These are phyloP conservation scores for Melipona quadrifasciata DNA, from an alignment of 1,140 invertebrate genomes.

Conservation along the genomic window DNA sequence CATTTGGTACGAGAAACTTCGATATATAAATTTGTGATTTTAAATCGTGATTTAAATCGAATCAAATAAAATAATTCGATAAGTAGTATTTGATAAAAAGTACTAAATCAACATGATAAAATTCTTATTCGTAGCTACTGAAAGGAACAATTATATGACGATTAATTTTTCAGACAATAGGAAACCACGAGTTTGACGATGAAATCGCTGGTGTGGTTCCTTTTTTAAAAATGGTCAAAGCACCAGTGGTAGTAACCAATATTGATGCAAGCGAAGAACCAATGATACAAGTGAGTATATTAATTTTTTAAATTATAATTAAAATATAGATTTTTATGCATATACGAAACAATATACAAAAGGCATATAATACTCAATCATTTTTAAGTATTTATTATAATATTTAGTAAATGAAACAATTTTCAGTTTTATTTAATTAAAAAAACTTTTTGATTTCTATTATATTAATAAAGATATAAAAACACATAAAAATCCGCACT, in stretches of 20 bases:
- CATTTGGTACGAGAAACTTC: background rate
- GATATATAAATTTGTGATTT: background rate
- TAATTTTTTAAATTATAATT: background rate
- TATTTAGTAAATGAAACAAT: too few relatives aligned
- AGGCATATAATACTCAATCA: too few relatives aligned
- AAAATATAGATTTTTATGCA: too few relatives aligned
- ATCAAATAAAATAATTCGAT: background rate
- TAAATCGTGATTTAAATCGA: background rate
- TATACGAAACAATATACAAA: too few relatives aligned
- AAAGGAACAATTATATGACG: background rate
- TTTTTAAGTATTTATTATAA: too few relatives aligned
- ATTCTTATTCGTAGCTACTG: background rate
- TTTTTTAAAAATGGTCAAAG: conserved; percentile 85
- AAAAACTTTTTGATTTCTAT: too few relatives aligned
- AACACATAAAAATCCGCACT: too few relatives aligned
- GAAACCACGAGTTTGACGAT: conserved; percentile 95
- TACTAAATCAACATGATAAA: background rate
- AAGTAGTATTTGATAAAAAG: background rate
- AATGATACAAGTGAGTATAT: conserved; percentile 80
- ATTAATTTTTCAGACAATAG: conserved; percentile 84
- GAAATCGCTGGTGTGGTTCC: conserved; percentile 88
- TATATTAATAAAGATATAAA: too few relatives aligned
- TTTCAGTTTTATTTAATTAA: too few relatives aligned
- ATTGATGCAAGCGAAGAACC: conserved; percentile 89
- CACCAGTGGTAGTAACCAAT: conserved; percentile 89